Conservation (phyloP, 2,888 invertebrate species). For the Mesopsocus fuscifrons region DNA sequence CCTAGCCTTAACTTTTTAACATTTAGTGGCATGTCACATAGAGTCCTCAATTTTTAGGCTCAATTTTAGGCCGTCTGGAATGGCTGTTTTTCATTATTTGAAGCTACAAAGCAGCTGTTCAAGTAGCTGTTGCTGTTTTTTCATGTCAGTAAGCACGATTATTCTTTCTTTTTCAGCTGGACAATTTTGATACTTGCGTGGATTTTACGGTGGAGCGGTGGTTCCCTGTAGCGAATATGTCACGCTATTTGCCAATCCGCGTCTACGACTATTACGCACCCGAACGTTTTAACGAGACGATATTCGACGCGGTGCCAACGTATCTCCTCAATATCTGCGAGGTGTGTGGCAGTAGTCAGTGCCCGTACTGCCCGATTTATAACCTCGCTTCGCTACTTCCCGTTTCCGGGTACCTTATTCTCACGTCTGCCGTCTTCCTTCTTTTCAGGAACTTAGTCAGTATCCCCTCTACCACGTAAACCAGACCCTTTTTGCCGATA, state of each 20-base stretch:
- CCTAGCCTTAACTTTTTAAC: no score
- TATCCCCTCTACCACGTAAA: no score
- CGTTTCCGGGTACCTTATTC: conserved; percentile 9
- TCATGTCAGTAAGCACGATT: no score
- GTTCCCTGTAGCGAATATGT: conserved; percentile 94
- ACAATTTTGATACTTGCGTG: conserved; percentile 67
- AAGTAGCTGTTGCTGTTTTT: no score
- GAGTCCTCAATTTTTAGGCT: no score
- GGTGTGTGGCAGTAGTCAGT: conserved; percentile 86
- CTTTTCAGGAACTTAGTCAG: conserved; percentile 13
- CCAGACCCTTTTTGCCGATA: no score
- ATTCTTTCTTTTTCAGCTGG: conserved; percentile 57
- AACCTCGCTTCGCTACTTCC: conserved; percentile 35
- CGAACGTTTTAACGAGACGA: conserved; percentile 81
- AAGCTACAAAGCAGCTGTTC: conserved; percentile 9
- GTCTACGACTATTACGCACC: conserved; percentile 95
- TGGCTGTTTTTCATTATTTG: conserved; percentile 7
- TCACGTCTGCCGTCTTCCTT: conserved; percentile 8
- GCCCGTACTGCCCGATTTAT: conserved; percentile 79
- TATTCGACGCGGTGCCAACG: conserved; percentile 71
- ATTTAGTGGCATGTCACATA: no score
- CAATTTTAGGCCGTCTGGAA: no score
- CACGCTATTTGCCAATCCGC: conserved; percentile 69
- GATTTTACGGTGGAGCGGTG: conserved; percentile 86
- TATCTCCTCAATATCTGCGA: conserved; percentile 82